phyloP scores from a whole-genome alignment of 2,888 invertebrate species.

The Steinernema carpocapsae region DNA sequence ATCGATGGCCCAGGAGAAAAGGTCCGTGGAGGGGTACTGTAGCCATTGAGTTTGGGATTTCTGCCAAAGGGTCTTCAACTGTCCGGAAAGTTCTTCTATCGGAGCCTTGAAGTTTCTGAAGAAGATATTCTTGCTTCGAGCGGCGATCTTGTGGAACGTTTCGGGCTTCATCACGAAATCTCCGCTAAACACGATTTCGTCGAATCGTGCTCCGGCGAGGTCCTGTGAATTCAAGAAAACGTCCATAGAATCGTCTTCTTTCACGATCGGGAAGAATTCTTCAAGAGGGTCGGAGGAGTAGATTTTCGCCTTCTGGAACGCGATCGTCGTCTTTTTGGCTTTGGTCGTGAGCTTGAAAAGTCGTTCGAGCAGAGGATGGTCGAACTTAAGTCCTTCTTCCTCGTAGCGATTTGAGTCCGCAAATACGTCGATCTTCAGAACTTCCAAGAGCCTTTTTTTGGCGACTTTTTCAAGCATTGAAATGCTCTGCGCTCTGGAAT shows the following conservation, averaged over 20 bases:
- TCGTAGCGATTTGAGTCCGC: not conserved
- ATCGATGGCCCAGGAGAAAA: not conserved
- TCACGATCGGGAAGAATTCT: slow-evolving; percentile 2
- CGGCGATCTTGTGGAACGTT: not conserved
- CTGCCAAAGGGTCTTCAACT: not conserved
- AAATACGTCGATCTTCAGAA: not conserved
- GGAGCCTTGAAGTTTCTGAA: not conserved
- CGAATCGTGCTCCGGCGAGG: not conserved
- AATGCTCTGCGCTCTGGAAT: not conserved
- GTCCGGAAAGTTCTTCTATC: not conserved
- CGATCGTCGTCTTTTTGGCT: not conserved
- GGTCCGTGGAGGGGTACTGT: not conserved
- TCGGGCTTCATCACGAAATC: not conserved
- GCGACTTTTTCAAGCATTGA: not conserved
- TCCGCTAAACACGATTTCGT: not conserved
- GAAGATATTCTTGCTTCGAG: not conserved
- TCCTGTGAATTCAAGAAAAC: not conserved
- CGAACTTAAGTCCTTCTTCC: not conserved
- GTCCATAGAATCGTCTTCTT: not conserved
- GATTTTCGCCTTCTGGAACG: not conserved
- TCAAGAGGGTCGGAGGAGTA: not conserved
- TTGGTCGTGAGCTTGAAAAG: not conserved
- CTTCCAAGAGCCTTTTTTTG: not conserved
- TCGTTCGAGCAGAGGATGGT: not conserved
- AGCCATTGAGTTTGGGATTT: not conserved